Evolutionary conservation across 1,140 invertebrate genomes (phyloP).

Genomic region (Drosophila pruinosa): DNA sequence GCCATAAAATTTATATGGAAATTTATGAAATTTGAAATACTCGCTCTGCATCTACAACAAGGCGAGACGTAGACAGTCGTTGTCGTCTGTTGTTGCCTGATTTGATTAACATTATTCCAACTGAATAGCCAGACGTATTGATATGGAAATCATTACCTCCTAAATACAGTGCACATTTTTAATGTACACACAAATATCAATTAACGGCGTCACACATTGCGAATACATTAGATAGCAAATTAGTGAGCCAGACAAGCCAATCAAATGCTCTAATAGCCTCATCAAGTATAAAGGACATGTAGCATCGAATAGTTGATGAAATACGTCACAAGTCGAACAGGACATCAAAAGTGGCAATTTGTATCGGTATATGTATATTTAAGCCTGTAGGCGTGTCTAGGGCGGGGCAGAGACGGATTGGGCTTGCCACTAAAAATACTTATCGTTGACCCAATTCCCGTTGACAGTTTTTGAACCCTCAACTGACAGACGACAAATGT

Average conservation of each 20-base stretch:
- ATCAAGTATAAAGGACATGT: constrained; percentile 12
- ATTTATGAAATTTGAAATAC: constrained; percentile 34
- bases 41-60: constrained; percentile 52
- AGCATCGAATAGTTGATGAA: neutral
- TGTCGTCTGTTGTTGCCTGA: neutral
- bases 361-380: constrained; percentile 1
- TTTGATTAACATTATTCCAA: constrained; percentile 49
- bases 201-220: constrained; percentile 1
- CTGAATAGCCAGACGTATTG: constrained; percentile 34
- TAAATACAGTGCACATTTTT: neutral
- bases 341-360: constrained; percentile 14
- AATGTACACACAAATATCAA: constrained; percentile 6
- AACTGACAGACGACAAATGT: constrained; percentile 62
- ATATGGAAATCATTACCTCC: constrained; percentile 22
- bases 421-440: constrained; percentile 62
- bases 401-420: neutral
- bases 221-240: constrained; percentile 25
- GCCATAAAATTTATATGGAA: constrained; percentile 38
- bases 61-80: neutral
- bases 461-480: constrained; percentile 55
- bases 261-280: constrained; percentile 23
- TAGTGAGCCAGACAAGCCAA: constrained; percentile 30
- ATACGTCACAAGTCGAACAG: neutral
- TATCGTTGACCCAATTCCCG: constrained; percentile 71
- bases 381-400: neutral